These are phyloP conservation scores for Agrilus cyanescens DNA, from an alignment of 2,888 invertebrate species.

Conservation along the genomic window DNA sequence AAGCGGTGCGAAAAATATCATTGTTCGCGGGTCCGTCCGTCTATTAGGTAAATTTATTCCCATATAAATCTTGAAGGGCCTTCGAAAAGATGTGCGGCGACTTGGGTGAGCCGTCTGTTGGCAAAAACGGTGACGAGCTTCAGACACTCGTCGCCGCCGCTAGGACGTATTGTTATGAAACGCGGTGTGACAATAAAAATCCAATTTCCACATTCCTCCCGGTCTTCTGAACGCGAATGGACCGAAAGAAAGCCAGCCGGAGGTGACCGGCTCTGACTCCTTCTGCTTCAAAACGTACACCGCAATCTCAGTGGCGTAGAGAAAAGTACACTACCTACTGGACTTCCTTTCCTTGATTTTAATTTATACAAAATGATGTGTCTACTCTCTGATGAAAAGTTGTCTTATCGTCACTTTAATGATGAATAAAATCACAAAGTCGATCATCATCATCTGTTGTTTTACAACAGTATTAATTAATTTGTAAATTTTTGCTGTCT, in stretches of 20 bases:
- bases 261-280: too few species aligned
- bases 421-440: too few species aligned
- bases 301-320: too few species aligned
- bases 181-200: conserved; percentile 33
- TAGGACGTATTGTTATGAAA: conserved; percentile 27
- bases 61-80: conserved; percentile 14
- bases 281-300: too few species aligned
- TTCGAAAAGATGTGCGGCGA: conserved; percentile 9
- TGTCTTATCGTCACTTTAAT: too few species aligned
- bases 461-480: too few species aligned
- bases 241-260: neutral
- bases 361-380: too few species aligned
- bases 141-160: conserved; percentile 14
- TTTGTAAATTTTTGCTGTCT: too few species aligned
- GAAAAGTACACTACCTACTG: too few species aligned
- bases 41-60: conserved; percentile 21
- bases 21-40: conserved; percentile 4
- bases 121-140: conserved; percentile 19
- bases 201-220: conserved; percentile 32
- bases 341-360: too few species aligned
- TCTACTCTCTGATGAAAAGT: too few species aligned
- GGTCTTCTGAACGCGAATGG: conserved; percentile 17
- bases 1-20: neutral
- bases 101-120: conserved; percentile 11
- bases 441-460: too few species aligned